Evolutionary conservation across 2,888 invertebrate species (phyloP).

Genomic region (Rhamnusium bicolor): DNA sequence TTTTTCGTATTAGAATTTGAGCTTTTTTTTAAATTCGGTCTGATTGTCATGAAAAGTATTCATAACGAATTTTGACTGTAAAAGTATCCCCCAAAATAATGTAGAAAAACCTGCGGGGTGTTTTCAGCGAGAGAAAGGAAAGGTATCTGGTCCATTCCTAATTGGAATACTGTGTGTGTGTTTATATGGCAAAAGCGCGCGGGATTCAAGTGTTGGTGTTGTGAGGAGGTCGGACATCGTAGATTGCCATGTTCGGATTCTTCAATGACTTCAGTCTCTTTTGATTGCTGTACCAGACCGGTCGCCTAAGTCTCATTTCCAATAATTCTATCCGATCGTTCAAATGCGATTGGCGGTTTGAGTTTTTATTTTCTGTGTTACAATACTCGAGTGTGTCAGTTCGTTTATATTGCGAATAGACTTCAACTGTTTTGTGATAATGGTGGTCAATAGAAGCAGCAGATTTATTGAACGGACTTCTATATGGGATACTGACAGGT

Average conservation of each 20-base stretch:
- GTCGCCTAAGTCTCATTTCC: slow-evolving; percentile 22
- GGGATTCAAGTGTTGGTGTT: slow-evolving; percentile 61
- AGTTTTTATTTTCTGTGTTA: slow-evolving; percentile 36
- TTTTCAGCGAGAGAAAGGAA: slow-evolving; percentile 37
- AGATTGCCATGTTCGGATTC: slow-evolving; percentile 64
- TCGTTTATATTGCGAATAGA: slow-evolving; percentile 56
- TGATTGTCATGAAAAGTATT: not conserved
- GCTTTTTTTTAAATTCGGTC: not conserved
- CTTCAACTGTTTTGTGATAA: slow-evolving; percentile 64
- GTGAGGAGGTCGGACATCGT: slow-evolving; percentile 59
- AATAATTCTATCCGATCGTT: slow-evolving; percentile 52
- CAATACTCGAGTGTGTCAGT: slow-evolving; percentile 52
- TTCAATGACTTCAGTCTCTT: slow-evolving; percentile 61
- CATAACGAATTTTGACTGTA: not conserved
- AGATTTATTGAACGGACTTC: slow-evolving; percentile 60
- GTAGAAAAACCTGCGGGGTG: slow-evolving; percentile 33
- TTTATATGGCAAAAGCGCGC: slow-evolving; percentile 60
- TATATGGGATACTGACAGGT: slow-evolving; percentile 68
- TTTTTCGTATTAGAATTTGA: not conserved
- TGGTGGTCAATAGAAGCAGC: slow-evolving; percentile 68
- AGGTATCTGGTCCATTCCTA: slow-evolving; percentile 48
- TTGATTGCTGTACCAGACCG: slow-evolving; percentile 36
- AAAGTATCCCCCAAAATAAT: not conserved
- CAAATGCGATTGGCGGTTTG: slow-evolving; percentile 47
- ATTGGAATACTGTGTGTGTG: slow-evolving; percentile 45